Evolutionary conservation across 2,113 vertebrate species (phyloP).

Genomic region (Caranx ignobilis): DNA sequence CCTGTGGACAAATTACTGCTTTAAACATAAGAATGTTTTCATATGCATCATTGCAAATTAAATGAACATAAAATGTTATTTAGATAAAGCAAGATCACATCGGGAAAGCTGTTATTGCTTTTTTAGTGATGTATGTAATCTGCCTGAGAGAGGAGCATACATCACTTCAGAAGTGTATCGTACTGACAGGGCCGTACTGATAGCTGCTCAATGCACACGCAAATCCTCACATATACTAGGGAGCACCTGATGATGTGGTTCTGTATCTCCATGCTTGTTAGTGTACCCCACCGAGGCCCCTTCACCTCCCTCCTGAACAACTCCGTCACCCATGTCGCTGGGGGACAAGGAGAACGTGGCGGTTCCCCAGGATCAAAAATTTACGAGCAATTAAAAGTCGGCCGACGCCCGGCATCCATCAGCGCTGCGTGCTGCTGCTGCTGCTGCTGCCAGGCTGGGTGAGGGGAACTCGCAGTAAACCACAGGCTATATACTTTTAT

Average conservation of each 20-base stretch:
- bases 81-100: background rate
- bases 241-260: constrained; percentile 25
- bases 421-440: constrained; percentile 85
- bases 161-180: background rate
- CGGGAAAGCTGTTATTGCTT: background rate
- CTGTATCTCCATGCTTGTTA: constrained; percentile 40
- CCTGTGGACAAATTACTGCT: background rate
- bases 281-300: constrained; percentile 37
- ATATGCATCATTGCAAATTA: background rate
- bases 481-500: constrained; percentile 99
- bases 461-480: constrained; percentile 88
- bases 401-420: constrained; percentile 94
- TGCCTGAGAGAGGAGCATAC: background rate
- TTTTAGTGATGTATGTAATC: background rate
- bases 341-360: constrained; percentile 95
- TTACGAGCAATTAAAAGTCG: constrained; percentile 99
- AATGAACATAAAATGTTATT: background rate
- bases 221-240: constrained; percentile 1
- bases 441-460: constrained; percentile 81
- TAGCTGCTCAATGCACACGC: background rate
- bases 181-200: background rate
- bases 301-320: constrained; percentile 82
- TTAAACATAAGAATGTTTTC: background rate
- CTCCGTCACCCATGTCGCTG: constrained; percentile 92
- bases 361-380: constrained; percentile 95